Base-by-base conservation (phyloP, 1,140 invertebrate genomes). In the Sesamia nonagrioides region DNA sequence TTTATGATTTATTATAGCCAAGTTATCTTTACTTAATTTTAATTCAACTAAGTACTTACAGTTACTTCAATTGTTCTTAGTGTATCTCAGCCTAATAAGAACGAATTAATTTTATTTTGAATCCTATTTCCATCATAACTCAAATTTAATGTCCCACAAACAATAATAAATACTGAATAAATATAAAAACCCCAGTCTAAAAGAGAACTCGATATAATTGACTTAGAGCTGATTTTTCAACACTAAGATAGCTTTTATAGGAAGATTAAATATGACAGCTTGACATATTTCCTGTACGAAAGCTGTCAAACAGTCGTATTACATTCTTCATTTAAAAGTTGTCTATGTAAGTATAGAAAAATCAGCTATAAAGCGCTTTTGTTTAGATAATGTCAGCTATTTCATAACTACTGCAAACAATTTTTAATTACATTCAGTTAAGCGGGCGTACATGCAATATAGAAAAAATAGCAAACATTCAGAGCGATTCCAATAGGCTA, bases 381-480 rank as follows among this genome's bases (percentile, higher is more conserved):
- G 73, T 68, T 68, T 68, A 77, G 37, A 68, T 68, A 54, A 80
- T 52, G 58, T 75, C 73, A 61, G 54, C 66, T 76, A 80, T 79
- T 82, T 68, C 69, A 80, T 76, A 78, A 78, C 81, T 77, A 79
- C 77, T 63, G 54, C 88, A 91, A 91, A 89, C 87, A 91, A 91
- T 92, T 92, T 94, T 90, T 89, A 94, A 92, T 94, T 92, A 86
- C 88, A 89, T 88, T 90, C 87, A 86, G 89, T 90, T 93, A 88
- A 89, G 86, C 86, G 86, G 84, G 61, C 80, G 86, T 88, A 84
- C 87, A 84, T 82, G 88, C 89, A 88, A 92, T 93, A 93, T 91
- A 89, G 93, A 94, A 94, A 94, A 93, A 94, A 94, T 93, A 94
- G 92, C 93, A 94, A 94, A 94, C 93, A 94, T 94, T 94, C 93